phyloP scores from a whole-genome alignment of 2,888 invertebrate species.

The Meandrusa payeni region DNA sequence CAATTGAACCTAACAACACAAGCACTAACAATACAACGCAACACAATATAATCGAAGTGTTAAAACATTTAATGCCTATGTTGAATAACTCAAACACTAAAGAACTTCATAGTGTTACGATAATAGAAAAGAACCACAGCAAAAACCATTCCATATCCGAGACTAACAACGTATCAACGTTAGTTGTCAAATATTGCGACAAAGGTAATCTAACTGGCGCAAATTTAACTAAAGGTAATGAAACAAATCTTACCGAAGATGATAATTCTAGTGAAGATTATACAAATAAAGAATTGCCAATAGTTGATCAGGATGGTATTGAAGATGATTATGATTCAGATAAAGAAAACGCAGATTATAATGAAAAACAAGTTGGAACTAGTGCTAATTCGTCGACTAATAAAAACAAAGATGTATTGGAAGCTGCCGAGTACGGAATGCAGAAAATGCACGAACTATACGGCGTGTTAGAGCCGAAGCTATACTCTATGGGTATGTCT shows the following conservation, averaged over 20 bases:
- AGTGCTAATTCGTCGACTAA: conserved; percentile 41
- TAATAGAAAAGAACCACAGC: conserved; percentile 64
- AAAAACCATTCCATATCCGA: conserved; percentile 60
- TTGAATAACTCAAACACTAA: conserved; percentile 64
- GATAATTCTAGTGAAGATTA: conserved; percentile 30
- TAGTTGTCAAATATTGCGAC: conserved; percentile 69
- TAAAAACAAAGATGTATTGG: conserved; percentile 76
- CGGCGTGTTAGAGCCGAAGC: conserved; percentile 83
- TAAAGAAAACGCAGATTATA: conserved; percentile 31
- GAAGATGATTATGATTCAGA: conserved; percentile 32
- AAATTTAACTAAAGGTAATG: conserved; percentile 26
- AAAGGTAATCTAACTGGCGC: conserved; percentile 48
- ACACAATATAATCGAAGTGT: conserved; percentile 61
- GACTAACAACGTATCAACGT: conserved; percentile 66
- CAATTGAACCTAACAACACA: conserved; percentile 65
- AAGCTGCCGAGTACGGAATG: conserved; percentile 85
- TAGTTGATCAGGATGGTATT: conserved; percentile 27
- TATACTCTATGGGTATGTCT: conserved; percentile 84
- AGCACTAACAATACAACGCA: conserved; percentile 48
- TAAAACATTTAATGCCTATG: conserved; percentile 71
- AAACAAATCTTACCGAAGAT: conserved; percentile 22
- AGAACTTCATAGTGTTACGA: conserved; percentile 67
- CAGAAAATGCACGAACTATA: conserved; percentile 84
- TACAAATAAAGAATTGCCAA: conserved; percentile 19
- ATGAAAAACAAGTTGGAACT: conserved; percentile 35